Base-by-base conservation (phyloP, 1,140 invertebrate genomes). In the Hypothenemus hampei region DNA sequence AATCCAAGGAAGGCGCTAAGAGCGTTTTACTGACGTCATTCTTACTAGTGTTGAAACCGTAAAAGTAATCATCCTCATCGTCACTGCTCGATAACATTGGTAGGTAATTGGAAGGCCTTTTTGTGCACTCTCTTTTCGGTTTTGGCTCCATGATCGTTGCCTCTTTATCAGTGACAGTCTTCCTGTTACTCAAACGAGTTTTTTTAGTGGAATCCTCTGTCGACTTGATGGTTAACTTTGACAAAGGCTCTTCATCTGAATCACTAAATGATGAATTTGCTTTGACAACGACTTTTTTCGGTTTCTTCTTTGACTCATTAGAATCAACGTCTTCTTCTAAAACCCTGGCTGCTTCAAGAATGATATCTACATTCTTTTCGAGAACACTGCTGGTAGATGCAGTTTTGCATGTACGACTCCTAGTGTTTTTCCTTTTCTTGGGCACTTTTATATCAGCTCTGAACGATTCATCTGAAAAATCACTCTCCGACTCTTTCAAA, bases 241-340 rank as follows among this genome's bases (percentile, higher is more conserved):
- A 74, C 39, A 80, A 54, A 16, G 78, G 77, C 62, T 80, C 78
- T 60, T 80, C 78, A 64, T 80, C 78, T 11, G 78, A 79, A 64
- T 79, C 78, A 62, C 75, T 79, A 43, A 78, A 80, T 58, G 67
- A 75, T 24, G 21, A 26, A 19, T 56, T 53, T 0, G 26, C 47
- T 53, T 63, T 61, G 13, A 46, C 47, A 11, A 47, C 44, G 7
- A 53, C 23, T 24, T 62, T 62, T 5, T 56, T 65, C 44, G 63
- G 61, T 1, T 57, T 50, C 7, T 57, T 59, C 40, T 64, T 64
- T 0, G 64, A 66, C 23, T 63, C 56, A 47, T 65, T 62, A 39
- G 54, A 40, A 16, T 56, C 37, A 3, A 33, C 13, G 18, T 7
- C 21, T 41, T 29, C 11, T 44, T 57, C 55, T 5, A 57, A 31